Base-by-base conservation (phyloP, 2,888 invertebrate species). In the Habrosyne pyritoides region DNA sequence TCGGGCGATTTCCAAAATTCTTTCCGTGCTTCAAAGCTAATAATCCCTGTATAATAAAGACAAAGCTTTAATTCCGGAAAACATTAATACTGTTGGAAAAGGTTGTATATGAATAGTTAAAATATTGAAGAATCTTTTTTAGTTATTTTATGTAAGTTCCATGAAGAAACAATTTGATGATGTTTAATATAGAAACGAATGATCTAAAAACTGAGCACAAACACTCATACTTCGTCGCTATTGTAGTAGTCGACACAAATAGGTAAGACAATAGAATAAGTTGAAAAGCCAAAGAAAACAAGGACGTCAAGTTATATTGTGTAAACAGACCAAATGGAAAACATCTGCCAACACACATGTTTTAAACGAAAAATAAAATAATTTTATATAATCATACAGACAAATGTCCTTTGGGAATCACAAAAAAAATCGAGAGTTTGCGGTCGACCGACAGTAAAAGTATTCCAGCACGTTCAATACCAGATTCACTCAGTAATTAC, bases 371-470 rank as follows among this genome's bases (percentile, higher is more conserved):
- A 57, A 64, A 53, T 68, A 10, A n/a, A n/a, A n/a, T 26, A 48
- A 48, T 26, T 24, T 24, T 47, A 52, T 60, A 55, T 66, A 66
- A 69, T 71, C 59, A 69, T 59, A 64, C 26, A 42, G 10, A 33
- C 14, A 47, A 55, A 53, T 30, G 61, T 64, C 62, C 60, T 57
- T 66, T 63, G 53, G 65, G 60, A 58, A 48, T 49, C 21, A 53
- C 52, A 24, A 64, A 75, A n/a, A 80, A 87, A 88, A 88, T 75
- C 74, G 86, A 89, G 88, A 89, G 88, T 84, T 70, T 79, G 77
- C 73, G 75, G 75, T 79, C 61, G 64, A 59, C 66, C 59, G 73
- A 75, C 67, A 74, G 81, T 79, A 86, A 86, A 78, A 79, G 79
- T 79, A 60, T 72, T 71, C 80, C 83, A 83, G 80, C 63, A 67